phyloP scores from a whole-genome alignment of 2,113 vertebrate genomes.

The Corythaeola cristata region DNA sequence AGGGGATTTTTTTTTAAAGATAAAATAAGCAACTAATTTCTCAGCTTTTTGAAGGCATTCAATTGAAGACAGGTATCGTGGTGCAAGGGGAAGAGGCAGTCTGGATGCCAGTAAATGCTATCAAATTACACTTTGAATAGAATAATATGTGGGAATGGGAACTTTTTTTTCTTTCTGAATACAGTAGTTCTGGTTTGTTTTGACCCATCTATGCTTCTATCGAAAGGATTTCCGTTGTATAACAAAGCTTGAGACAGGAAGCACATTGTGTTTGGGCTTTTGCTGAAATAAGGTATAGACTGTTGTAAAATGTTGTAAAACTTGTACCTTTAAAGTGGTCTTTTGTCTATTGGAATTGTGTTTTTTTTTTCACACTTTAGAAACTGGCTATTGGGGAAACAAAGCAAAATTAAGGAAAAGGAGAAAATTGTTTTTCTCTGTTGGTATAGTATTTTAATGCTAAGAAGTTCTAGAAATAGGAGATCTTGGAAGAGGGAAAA shows the following conservation, averaged over 20 bases:
- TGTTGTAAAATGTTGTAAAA: not conserved
- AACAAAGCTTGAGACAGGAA: conserved; percentile 58
- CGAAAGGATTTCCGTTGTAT: conserved; percentile 47
- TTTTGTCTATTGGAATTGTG: not conserved
- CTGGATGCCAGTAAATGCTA: not conserved
- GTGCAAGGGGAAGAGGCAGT: not conserved
- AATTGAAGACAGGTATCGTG: fast-evolving
- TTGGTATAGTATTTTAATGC: not conserved
- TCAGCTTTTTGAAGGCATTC: not conserved
- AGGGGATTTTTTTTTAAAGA: not conserved
- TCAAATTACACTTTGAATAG: not conserved
- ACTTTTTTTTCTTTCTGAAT: not conserved
- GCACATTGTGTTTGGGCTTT: conserved; percentile 25
- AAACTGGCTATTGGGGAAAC: not conserved
- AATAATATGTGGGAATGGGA: not conserved
- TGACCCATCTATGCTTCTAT: not conserved
- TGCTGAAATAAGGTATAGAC: not conserved
- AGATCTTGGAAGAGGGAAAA: not conserved
- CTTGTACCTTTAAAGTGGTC: not conserved
- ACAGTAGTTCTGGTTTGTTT: not conserved
- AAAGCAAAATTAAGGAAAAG: not conserved
- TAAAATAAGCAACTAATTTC: not conserved
- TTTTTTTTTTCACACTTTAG: not conserved
- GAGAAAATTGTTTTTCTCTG: not conserved
- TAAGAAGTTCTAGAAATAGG: not conserved